Conservation (phyloP, 1,140 invertebrate genomes). For the Aphis gossypii region DNA sequence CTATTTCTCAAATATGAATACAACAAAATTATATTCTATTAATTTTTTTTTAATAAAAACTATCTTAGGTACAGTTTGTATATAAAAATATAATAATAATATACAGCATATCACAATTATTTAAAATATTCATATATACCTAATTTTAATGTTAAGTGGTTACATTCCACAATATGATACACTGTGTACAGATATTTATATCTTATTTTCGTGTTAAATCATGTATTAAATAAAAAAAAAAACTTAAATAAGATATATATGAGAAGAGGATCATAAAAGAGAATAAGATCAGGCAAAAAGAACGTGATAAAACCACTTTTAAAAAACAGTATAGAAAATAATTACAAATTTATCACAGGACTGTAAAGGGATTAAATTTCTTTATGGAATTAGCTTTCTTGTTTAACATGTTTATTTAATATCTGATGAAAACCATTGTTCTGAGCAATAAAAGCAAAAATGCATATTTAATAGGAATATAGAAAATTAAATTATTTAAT, state of each 20-base stretch:
- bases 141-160: no score
- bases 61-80: not conserved
- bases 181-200: no score
- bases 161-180: no score
- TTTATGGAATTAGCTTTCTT: not conserved
- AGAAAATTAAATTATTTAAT: no score
- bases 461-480: no score
- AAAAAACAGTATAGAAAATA: not conserved
- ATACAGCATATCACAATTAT: no score
- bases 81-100: no score
- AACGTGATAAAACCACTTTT: not conserved
- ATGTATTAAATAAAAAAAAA: not conserved
- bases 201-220: not conserved
- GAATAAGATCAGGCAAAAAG: not conserved
- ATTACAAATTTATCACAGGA: not conserved
- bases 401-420: no score
- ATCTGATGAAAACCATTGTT: not conserved
- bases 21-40: not conserved
- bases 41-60: not conserved
- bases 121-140: no score
- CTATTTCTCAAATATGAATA: not conserved
- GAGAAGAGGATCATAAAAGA: not conserved
- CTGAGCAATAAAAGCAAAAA: not conserved
- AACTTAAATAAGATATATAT: not conserved
- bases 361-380: not conserved